Base-by-base conservation (phyloP, 2,797 vertebrate genomes). In the Leptodactylus fallax region DNA sequence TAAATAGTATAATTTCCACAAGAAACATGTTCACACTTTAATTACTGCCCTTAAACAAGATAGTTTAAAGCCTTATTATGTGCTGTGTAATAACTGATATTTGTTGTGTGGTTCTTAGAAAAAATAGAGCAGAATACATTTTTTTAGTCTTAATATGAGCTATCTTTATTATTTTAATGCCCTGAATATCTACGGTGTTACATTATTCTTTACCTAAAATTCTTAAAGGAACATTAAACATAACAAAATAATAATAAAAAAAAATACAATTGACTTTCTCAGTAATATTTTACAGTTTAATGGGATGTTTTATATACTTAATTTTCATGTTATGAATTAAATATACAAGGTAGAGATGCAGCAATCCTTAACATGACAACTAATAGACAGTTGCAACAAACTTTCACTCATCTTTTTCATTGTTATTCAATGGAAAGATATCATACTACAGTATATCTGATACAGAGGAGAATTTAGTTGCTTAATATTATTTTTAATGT, bases 11-110 rank as follows among this genome's bases (percentile, higher is more conserved):
- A 7, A 65, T 76, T 72, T 58, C 63, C 27, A 47, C 23, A 47
- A 71, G 53, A 81, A 87, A 81, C 79, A 87, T 87, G 58, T 82
- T 82, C 55, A 71, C 58, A 51, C 23, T 87, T 76, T 63, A 77
- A 82, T 87, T 63, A 82, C 67, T 82, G 53, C n/a, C 25, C 51
- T 56, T 86, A 67, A 77, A 58, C 36, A 23, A 79, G 51, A 80
- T 45, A 86, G 61, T 79, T 71, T 86, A 83, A 71, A 83, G 25
- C 51, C 23, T 83, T 47, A 71, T 65, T 83, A 83, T 55, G 16
- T 69, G 27, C 25, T 69, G 51, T 83, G 25, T 71, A 71, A 55
- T 69, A 83, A 27, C 47, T 55, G 16, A 21, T 83, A 53, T 71
- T 27, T 60, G 55, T 72, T 84, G 53, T 60, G 13, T 84, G 65